phyloP scores from a whole-genome alignment of 1,140 invertebrate genomes.

The Phymorhynchus buccinoides region DNA sequence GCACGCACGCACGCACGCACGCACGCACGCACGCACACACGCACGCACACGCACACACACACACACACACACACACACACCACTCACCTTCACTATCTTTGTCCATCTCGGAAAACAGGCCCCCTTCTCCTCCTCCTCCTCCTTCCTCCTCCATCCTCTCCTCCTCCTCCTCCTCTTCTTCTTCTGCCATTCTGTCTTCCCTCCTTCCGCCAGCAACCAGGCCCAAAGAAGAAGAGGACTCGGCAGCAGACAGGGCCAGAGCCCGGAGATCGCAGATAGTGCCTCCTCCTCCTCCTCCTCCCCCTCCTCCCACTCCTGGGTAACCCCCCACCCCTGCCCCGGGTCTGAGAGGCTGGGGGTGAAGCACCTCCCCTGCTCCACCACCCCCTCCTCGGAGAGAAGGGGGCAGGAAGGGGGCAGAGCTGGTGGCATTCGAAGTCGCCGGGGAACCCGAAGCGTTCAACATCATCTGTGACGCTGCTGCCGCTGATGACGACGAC shows the following conservation, averaged over 20 bases:
- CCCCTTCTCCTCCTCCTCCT: not conserved
- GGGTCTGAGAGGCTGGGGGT: not conserved
- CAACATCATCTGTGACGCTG: not conserved
- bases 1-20: too few species aligned
- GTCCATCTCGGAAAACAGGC: not conserved
- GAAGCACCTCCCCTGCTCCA: not conserved
- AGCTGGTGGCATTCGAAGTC: not conserved
- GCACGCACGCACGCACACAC: too few species aligned
- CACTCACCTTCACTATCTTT: constrained; percentile 14
- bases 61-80: too few species aligned
- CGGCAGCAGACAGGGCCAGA: too few species aligned
- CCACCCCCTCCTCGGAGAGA: too few species aligned
- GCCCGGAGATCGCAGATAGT: not conserved
- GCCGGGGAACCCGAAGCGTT: not conserved
- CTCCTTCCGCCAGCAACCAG: too few species aligned
- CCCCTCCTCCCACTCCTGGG: too few species aligned
- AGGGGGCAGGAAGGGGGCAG: not conserved
- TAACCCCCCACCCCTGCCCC: not conserved
- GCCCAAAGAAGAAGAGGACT: too few species aligned
- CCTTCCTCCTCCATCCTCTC: not conserved
- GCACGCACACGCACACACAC: too few species aligned
- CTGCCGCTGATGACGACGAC: too few species aligned
- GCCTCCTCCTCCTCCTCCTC: not conserved
- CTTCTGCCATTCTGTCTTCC: too few species aligned
- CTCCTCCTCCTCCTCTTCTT: not conserved